phyloP scores from a whole-genome alignment of 2,113 vertebrate genomes.

The Stegastes partitus region DNA sequence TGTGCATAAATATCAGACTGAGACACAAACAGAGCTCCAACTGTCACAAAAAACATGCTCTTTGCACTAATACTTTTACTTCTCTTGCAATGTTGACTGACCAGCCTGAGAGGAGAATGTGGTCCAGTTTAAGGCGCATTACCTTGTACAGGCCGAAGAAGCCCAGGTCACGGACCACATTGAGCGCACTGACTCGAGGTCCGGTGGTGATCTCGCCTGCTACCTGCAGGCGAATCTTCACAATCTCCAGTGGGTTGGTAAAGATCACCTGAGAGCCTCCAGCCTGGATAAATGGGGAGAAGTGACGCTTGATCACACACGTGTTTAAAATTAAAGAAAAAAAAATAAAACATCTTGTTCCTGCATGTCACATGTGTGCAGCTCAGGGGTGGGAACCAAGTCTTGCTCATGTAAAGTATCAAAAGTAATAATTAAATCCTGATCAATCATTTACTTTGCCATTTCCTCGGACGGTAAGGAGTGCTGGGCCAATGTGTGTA shows the following conservation, averaged over 20 bases:
- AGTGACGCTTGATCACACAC: neutral
- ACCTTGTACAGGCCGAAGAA: constrained; percentile 99
- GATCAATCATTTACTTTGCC: constrained; percentile 53
- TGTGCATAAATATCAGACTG: neutral
- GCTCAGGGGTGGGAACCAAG: constrained; percentile 38
- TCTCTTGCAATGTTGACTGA: neutral
- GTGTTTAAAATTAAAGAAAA: too few species aligned
- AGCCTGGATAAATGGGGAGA: constrained; percentile 83
- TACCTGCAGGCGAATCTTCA: constrained; percentile 98
- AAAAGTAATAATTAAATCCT: constrained; percentile 37
- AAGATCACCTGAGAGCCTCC: constrained; percentile 98
- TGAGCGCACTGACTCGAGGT: constrained; percentile 94
- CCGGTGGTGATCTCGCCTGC: constrained; percentile 98
- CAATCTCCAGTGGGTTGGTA: constrained; percentile 98
- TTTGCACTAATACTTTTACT: neutral
- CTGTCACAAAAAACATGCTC: accelerated
- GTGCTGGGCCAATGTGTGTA: constrained; percentile 55
- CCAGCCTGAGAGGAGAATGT: neutral
- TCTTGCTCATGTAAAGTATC: constrained; percentile 22
- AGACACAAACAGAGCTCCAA: neutral
- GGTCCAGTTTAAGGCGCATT: neutral
- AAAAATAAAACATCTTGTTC: neutral
- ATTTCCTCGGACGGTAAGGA: constrained; percentile 40
- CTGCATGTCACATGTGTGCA: constrained; percentile 29
- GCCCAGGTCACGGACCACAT: constrained; percentile 92